Evolutionary conservation across 2,113 vertebrate genomes (phyloP).

Genomic region (Triplophysa tibetana): DNA sequence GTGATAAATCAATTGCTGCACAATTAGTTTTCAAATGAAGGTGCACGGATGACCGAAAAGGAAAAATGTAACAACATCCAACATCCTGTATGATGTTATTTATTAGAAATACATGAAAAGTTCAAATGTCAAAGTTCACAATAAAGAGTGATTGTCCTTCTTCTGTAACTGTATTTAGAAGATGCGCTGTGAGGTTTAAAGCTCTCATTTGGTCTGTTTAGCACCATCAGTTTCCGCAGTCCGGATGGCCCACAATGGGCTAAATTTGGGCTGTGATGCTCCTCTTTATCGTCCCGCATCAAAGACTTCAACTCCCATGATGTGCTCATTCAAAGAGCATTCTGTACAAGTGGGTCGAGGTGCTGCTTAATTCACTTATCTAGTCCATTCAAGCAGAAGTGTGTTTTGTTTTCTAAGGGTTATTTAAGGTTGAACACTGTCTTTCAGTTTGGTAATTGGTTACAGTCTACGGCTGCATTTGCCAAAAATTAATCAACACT

Average conservation of each 20-base stretch:
- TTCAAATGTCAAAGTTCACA: no score
- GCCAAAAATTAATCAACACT: conserved; percentile 46
- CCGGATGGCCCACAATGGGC: conserved; percentile 24
- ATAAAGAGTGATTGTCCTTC: neutral
- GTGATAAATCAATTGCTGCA: no score
- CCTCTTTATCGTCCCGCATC: conserved; percentile 34
- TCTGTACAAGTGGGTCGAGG: conserved; percentile 38
- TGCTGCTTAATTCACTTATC: conserved; percentile 18
- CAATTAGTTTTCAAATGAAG: no score
- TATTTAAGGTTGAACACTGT: conserved; percentile 25
- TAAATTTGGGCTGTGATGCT: conserved; percentile 40
- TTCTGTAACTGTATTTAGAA: neutral
- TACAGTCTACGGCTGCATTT: conserved; percentile 33
- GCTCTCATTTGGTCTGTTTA: conserved; percentile 34
- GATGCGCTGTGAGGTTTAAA: neutral
- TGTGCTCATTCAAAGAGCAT: conserved; percentile 35
- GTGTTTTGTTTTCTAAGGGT: conserved; percentile 16
- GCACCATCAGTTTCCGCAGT: conserved; percentile 28
- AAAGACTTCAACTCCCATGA: conserved; percentile 38
- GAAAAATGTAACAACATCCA: no score
- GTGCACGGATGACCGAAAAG: no score
- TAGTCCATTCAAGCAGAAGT: neutral
- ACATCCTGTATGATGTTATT: no score
- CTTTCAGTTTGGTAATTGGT: conserved; percentile 37
- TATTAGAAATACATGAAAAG: no score